These are phyloP conservation scores for Habropoda laboriosa DNA, from an alignment of 1,140 invertebrate species.

Conservation along the genomic window DNA sequence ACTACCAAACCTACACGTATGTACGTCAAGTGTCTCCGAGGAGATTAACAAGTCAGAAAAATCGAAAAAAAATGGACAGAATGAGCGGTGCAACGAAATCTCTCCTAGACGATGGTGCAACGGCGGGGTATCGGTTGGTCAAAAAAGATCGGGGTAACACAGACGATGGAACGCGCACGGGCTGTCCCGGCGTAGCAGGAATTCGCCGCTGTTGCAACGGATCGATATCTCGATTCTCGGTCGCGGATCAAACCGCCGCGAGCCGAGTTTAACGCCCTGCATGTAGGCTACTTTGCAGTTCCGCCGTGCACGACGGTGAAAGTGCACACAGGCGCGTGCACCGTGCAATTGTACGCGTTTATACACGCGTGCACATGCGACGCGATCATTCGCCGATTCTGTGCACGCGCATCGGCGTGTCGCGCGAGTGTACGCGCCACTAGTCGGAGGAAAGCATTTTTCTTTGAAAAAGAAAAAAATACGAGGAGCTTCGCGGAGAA, in stretches of 20 bases:
- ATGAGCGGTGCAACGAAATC: too few species aligned
- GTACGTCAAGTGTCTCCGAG: too few species aligned
- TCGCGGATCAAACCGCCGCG: conserved; percentile 55
- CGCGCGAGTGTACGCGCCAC: conserved; percentile 3
- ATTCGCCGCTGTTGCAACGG: conserved; percentile 60
- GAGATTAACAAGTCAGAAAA: too few species aligned
- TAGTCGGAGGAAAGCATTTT: conserved; percentile 20
- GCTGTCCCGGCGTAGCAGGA: conserved; percentile 29
- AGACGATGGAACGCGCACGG: neutral
- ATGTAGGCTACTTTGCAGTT: conserved; percentile 68
- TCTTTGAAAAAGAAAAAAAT: neutral
- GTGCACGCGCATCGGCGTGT: conserved; percentile 46
- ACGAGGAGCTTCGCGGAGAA: conserved; percentile 8
- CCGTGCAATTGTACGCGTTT: conserved; percentile 1
- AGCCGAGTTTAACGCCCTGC: conserved; percentile 63
- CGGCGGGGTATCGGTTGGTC: conserved; percentile 30
- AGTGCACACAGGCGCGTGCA: conserved; percentile 61
- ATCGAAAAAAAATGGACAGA: too few species aligned
- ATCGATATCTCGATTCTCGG: conserved; percentile 68
- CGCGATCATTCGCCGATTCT: conserved; percentile 33
- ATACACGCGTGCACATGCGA: too few species aligned
- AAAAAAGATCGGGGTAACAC: conserved; percentile 14
- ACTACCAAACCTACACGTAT: too few species aligned
- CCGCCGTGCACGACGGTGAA: conserved; percentile 66
- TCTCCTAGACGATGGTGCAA: conserved; percentile 48